Evolutionary conservation across 1,140 invertebrate species (phyloP).

Genomic region (Heliothis subflexa): DNA sequence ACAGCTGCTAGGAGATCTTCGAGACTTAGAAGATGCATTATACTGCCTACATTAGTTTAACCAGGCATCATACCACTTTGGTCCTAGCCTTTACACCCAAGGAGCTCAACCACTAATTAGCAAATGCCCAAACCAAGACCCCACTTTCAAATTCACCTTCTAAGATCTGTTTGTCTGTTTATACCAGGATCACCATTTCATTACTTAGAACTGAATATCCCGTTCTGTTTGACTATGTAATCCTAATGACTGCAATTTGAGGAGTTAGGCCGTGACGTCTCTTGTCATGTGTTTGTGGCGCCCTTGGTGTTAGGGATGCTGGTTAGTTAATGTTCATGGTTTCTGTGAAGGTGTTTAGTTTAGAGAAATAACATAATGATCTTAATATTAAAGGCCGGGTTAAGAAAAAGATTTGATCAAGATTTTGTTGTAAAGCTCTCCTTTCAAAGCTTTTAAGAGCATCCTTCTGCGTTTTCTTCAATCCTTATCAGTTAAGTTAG

Average conservation of each 20-base stretch:
- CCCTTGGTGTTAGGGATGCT: background rate
- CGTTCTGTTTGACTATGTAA: conserved; percentile 18
- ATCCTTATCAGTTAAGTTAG: no score
- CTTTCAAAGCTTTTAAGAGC: no score
- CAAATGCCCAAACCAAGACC: background rate
- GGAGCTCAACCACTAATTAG: background rate
- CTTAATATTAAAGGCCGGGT: no score
- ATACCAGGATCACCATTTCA: conserved; percentile 3
- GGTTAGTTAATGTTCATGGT: conserved; percentile 2
- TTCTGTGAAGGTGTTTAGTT: background rate
- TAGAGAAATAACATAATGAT: background rate
- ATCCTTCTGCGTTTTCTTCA: no score
- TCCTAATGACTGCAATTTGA: conserved; percentile 42
- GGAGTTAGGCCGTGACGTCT: conserved; percentile 10
- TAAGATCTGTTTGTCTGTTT: background rate
- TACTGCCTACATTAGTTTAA: no score
- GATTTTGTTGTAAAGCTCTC: no score
- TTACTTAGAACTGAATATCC: conserved; percentile 22
- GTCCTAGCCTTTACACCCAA: background rate
- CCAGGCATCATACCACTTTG: background rate
- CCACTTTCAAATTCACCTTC: background rate
- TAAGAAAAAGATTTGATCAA: no score
- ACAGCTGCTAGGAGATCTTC: no score
- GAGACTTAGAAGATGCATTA: no score
- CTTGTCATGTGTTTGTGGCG: conserved; percentile 6